Evolutionary conservation across 2,888 invertebrate species (phyloP), one percentile per base, ranked within the genome.

Genomic region (Drosophila aldrichi): DNA sequence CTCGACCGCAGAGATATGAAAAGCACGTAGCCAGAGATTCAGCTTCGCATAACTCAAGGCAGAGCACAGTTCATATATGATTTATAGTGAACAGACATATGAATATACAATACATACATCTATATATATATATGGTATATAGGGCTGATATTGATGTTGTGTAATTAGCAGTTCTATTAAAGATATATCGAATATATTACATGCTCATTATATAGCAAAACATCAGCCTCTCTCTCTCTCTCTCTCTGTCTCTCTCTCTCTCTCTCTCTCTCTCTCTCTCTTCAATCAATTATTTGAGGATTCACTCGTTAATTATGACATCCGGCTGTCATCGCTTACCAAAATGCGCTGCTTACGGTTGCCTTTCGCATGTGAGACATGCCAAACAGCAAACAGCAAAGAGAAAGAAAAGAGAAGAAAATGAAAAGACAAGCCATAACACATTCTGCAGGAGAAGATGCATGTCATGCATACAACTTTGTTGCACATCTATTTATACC

Each of bases 211-310:
- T 20, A 38, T 2, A 9, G 16, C 36, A 2, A 29, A 14, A 1
- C 20, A 36, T 36, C 8, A 36, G 51, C 18, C n/a, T n/a, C n/a
- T n/a, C n/a, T 2, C 25, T 22, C 8, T 3, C 44, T 2, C 5
- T 25, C 44, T 14, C 3, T 7, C 14, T 16, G 1, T 22, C 20
- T n/a, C 20, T 22, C 2, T 22, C 14, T 36, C 41, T 18, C 41
- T 9, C 41, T 10, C 41, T 18, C 18, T 18, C n/a, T 41, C n/a
- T 38, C 3, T n/a, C 8, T n/a, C 8, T n/a, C n/a, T n/a, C 38
- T 58, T 46, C 46, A 40, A 63, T 73, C 62, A 79, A 79, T 70
- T 71, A 68, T 59, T 69, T 38, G 36, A n/a, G 34, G 36, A 66
- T 38, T 58, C 66, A 29, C 34, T 57, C 43, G 22, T 54, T 71